Percentiles rank a stretch among this genome's conserved stretches.
These are phyloP conservation scores for Sceliomorpha sp. DNA, from an alignment of 2,888 invertebrate species.

Conservation along the genomic window DNA sequence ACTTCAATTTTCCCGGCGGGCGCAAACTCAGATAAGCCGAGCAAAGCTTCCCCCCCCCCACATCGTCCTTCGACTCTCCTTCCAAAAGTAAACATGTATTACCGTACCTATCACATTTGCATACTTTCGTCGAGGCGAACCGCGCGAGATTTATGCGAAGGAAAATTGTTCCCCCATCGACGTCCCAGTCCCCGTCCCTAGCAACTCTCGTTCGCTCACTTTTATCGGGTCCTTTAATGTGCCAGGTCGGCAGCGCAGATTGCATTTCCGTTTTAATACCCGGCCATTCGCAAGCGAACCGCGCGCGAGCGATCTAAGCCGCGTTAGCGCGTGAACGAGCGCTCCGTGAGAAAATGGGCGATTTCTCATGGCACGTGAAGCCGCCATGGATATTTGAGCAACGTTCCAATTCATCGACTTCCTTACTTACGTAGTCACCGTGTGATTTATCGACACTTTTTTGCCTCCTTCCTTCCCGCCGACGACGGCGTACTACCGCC, in stretches of 20 bases:
- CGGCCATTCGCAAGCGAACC: slow-evolving; percentile 37
- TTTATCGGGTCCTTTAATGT: slow-evolving; percentile 50
- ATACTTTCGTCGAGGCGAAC: background rate
- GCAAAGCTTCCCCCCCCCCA: too few species aligned
- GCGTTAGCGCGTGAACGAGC: slow-evolving; percentile 56
- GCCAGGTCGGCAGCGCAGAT: slow-evolving; percentile 40
- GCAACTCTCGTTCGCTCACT: too few species aligned
- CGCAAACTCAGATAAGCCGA: too few species aligned
- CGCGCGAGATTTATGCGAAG: slow-evolving; percentile 26
- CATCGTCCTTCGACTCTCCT: too few species aligned
- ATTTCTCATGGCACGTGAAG: slow-evolving; percentile 58
- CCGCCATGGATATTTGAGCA: slow-evolving; percentile 54
- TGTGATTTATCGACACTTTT: slow-evolving; percentile 59
- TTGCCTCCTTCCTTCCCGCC: slow-evolving; percentile 43
- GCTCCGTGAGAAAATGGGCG: slow-evolving; percentile 58
- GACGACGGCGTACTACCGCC: too few species aligned
- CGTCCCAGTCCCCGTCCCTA: too few species aligned
- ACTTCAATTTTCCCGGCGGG: too few species aligned
- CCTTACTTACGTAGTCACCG: slow-evolving; percentile 56
- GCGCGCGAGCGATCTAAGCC: slow-evolving; percentile 5
- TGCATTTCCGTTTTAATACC: slow-evolving; percentile 54
- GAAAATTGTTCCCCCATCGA: background rate
- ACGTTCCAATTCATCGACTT: slow-evolving; percentile 61
- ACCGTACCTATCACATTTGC: too few species aligned
- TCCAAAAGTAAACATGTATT: too few species aligned